phyloP scores from a whole-genome alignment of 2,888 invertebrate species.

The Malthinus flaveolus region DNA sequence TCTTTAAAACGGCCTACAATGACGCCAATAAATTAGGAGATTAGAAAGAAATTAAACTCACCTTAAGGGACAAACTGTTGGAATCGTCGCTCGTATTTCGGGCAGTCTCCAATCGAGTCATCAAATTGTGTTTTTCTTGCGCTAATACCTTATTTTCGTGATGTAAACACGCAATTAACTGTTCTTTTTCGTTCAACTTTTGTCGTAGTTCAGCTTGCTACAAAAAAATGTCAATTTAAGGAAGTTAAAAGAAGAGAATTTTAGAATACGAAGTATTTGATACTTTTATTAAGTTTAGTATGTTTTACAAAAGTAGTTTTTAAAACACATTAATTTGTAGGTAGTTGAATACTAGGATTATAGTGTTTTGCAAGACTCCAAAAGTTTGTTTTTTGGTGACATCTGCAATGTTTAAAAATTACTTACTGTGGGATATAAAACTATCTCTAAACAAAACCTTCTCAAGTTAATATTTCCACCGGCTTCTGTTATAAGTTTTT shows the following conservation, averaged over 20 bases:
- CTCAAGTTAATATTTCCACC: no score
- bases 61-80: slow-evolving; percentile 42
- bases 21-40: neutral
- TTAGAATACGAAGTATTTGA: no score
- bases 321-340: slow-evolving; percentile 5
- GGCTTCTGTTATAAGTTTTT: no score
- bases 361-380: neutral
- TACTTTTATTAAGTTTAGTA: neutral
- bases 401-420: slow-evolving; percentile 1
- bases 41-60: slow-evolving; percentile 17
- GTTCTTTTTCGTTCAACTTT: slow-evolving; percentile 35
- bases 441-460: no score
- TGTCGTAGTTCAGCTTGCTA: slow-evolving; percentile 24
- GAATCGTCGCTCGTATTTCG: slow-evolving; percentile 38
- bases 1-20: slow-evolving; percentile 50
- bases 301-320: neutral
- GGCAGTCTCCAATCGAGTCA: slow-evolving; percentile 49
- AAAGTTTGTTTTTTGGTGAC: neutral
- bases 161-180: slow-evolving; percentile 50
- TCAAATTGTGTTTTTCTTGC: slow-evolving; percentile 54
- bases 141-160: slow-evolving; percentile 53
- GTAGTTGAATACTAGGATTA: slow-evolving; percentile 3
- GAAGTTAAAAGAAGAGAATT: neutral
- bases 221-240: slow-evolving; percentile 8
- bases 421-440: neutral